A percentile compares a stretch with the other conserved stretches of the same genome.
These are phyloP conservation scores for Heliopora coerulea DNA, from an alignment of 92 coral and sea anemone genomes.

Conservation along the genomic window DNA sequence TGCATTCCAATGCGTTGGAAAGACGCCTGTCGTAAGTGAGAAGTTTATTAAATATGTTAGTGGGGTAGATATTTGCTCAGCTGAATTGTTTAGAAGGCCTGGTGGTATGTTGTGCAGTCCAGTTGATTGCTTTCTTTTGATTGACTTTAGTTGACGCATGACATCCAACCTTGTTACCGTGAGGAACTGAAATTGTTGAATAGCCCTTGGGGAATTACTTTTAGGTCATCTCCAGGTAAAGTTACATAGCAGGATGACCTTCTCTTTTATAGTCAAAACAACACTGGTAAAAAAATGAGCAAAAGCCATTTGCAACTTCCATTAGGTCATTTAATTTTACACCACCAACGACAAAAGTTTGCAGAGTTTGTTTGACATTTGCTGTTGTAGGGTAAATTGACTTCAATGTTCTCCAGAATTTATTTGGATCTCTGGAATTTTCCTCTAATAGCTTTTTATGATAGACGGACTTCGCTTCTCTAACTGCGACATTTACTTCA, in stretches of 20 bases:
- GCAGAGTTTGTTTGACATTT: slow-evolving; percentile 19
- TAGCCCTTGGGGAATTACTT: not conserved
- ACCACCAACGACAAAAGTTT: slow-evolving; percentile 16
- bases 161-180: too few relatives aligned
- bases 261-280: slow-evolving; percentile 11
- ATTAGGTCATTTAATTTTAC: not conserved
- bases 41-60: slow-evolving; percentile 23
- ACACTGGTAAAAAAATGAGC: slow-evolving; percentile 15
- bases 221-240: too few relatives aligned
- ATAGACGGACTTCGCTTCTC: too few relatives aligned
- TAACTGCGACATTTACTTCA: slow-evolving; percentile 9
- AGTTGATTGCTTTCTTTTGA: slow-evolving; percentile 33
- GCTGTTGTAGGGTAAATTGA: too few relatives aligned
- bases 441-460: slow-evolving; percentile 19
- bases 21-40: slow-evolving; percentile 24
- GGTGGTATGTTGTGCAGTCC: too few relatives aligned
- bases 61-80: slow-evolving; percentile 30
- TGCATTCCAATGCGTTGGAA: slow-evolving; percentile 38
- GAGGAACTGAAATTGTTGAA: slow-evolving; percentile 10
- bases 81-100: slow-evolving; percentile 34
- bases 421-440: too few relatives aligned
- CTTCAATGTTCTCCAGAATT: too few relatives aligned
- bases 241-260: slow-evolving; percentile 13
- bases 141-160: too few relatives aligned
- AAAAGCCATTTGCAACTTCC: not conserved